Base-by-base conservation (phyloP, 2,888 invertebrate genomes). In the Actias luna region DNA sequence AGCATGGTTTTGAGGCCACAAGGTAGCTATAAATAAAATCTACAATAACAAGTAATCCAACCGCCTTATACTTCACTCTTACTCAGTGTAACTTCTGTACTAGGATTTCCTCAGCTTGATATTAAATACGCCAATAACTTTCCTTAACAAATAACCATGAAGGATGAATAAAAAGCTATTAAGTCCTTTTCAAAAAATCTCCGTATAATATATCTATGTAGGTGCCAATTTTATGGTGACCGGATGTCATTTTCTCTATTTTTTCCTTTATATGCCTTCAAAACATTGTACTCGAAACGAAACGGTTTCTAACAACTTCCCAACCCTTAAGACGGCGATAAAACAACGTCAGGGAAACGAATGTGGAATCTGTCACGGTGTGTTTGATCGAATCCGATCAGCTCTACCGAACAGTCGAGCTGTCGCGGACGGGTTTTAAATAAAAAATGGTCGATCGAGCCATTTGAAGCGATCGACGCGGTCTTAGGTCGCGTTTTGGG, bases 341-440 rank as follows among this genome's bases (percentile, higher is more conserved):
- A 88, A 87, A 87, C 85, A 87, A 83, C 73, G 85, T 83, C 85
- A 76, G 67, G 75, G 74, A 70, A 68, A 74, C 76, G 79, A 77
- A 78, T 79, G 79, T 78, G 69, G 79, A 82, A 87, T 88, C 88
- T 85, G 87, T 87, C 86, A 84, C 82, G 83, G 71, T 67, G 77
- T 72, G 81, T 85, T 85, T 79, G 75, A 70, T 65, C 67, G 63
- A 62, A 73, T 66, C 65, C 74, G 72, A 80, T 83, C 78, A 77
- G 22, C 22, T 29, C 35, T 36, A 16, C 25, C 52, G 59, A 52
- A 52, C 22, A 55, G n/a, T 55, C 29, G 55, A 55, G 55, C 55
- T 55, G 27, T 29, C 22, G 36, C 29, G 3, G 58, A 18, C 58
- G 35, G 58, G 35, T 58, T 35, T 36, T 35, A 58, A 58, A 33